Conservation (phyloP, 1,140 invertebrate genomes). For the Hestina assimilis region DNA sequence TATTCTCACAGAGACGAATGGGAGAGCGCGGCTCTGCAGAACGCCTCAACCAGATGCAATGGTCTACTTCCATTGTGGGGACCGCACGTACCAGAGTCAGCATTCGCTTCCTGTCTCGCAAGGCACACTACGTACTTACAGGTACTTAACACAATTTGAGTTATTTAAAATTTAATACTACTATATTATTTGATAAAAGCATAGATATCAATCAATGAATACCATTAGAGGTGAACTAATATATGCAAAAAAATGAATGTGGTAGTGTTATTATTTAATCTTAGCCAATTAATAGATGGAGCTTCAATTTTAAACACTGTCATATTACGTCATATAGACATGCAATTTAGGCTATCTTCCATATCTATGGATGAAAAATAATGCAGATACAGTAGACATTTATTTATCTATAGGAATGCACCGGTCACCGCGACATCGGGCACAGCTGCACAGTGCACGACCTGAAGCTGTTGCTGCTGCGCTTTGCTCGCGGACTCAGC, state of each 20-base stretch:
- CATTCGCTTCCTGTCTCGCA: conserved; percentile 95
- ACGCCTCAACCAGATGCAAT: conserved; percentile 98
- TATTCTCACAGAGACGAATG: conserved; percentile 90
- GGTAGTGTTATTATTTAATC: too few species aligned
- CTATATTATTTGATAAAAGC: neutral
- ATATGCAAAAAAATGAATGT: too few species aligned
- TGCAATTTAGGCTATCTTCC: too few species aligned
- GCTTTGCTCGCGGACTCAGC: conserved; percentile 95
- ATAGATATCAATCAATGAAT: neutral
- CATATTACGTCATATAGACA: too few species aligned
- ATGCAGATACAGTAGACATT: too few species aligned
- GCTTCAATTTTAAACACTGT: too few species aligned
- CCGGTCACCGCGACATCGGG: conserved; percentile 91
- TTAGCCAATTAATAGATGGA: too few species aligned
- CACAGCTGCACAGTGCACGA: conserved; percentile 95
- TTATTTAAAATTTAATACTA: neutral
- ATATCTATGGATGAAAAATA: too few species aligned
- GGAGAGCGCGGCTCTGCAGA: conserved; percentile 98
- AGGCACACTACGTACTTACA: conserved; percentile 92
- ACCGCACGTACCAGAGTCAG: conserved; percentile 95
- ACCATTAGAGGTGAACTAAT: too few species aligned
- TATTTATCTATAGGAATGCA: conserved; percentile 84
- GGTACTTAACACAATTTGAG: conserved; percentile 64
- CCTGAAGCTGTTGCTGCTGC: conserved; percentile 92
- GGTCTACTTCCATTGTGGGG: conserved; percentile 97